A percentile compares a stretch with the other conserved stretches of the same genome.
Evolutionary conservation across 2,888 invertebrate genomes (phyloP).

Genomic region (Dicyrtomina minuta): DNA sequence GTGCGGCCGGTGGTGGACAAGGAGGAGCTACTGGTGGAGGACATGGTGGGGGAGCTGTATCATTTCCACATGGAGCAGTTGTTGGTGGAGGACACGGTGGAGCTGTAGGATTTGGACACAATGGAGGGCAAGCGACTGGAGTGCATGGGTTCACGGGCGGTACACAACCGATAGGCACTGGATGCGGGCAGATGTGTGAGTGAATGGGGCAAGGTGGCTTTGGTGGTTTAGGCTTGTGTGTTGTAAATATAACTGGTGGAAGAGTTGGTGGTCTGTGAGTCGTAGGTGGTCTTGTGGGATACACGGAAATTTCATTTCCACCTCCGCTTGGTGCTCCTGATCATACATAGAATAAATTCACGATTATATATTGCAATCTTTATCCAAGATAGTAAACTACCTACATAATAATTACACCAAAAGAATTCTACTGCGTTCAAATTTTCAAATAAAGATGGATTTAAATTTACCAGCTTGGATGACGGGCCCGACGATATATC

Average conservation of each 20-base stretch:
- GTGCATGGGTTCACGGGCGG: background rate
- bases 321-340: no score
- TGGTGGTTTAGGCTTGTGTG: slow-evolving; percentile 4
- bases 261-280: background rate
- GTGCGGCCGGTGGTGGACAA: background rate
- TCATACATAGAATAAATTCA: no score
- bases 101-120: background rate
- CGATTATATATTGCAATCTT: no score
- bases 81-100: background rate
- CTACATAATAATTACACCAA: no score
- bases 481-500: slow-evolving; percentile 32
- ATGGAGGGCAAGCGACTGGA: background rate
- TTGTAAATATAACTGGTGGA: background rate
- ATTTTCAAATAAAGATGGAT: background rate
- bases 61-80: background rate
- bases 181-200: background rate
- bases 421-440: background rate
- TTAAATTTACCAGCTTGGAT: background rate
- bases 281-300: background rate
- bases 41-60: background rate
- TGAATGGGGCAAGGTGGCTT: no score
- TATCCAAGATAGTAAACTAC: no score
- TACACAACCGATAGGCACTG: background rate
- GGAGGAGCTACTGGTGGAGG: background rate
- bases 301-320: no score